Conservation (phyloP, 1,140 invertebrate genomes). For the Palaemon carinicauda region DNA sequence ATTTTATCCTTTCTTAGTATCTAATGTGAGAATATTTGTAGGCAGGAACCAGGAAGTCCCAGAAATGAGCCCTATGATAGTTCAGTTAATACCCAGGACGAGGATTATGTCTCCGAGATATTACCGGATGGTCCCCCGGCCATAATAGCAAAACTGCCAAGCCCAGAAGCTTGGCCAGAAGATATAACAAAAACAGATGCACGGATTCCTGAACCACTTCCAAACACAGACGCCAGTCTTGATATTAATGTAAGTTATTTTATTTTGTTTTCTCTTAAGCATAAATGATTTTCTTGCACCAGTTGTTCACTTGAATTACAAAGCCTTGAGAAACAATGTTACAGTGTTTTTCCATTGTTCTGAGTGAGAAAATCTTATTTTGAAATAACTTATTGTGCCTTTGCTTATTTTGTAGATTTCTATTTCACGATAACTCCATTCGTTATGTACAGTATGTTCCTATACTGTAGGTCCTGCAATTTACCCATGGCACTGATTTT, state of each 20-base stretch:
- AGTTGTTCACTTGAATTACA: neutral
- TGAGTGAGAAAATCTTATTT: slow-evolving; percentile 63
- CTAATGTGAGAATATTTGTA: neutral
- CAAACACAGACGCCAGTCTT: slow-evolving; percentile 11
- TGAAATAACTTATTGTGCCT: slow-evolving; percentile 28
- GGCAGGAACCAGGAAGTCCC: slow-evolving; percentile 55
- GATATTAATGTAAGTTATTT: slow-evolving; percentile 40
- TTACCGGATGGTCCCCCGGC: slow-evolving; percentile 14
- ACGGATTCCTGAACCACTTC: slow-evolving; percentile 36
- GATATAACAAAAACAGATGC: neutral
- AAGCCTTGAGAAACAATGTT: slow-evolving; percentile 49
- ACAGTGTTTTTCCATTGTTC: slow-evolving; percentile 62
- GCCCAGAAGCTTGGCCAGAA: slow-evolving; percentile 6
- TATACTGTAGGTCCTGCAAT: no score
- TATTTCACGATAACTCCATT: neutral
- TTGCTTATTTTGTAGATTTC: slow-evolving; percentile 60
- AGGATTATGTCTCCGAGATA: neutral
- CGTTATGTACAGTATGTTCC: no score
- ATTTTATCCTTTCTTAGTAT: neutral
- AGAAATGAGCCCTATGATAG: slow-evolving; percentile 59
- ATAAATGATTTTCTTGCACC: neutral
- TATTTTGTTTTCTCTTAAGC: neutral
- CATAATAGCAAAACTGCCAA: neutral
- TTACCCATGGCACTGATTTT: no score
- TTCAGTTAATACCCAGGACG: slow-evolving; percentile 14